phyloP scores from a whole-genome alignment of 2,888 invertebrate species.

The Hypolimnas misippus region DNA sequence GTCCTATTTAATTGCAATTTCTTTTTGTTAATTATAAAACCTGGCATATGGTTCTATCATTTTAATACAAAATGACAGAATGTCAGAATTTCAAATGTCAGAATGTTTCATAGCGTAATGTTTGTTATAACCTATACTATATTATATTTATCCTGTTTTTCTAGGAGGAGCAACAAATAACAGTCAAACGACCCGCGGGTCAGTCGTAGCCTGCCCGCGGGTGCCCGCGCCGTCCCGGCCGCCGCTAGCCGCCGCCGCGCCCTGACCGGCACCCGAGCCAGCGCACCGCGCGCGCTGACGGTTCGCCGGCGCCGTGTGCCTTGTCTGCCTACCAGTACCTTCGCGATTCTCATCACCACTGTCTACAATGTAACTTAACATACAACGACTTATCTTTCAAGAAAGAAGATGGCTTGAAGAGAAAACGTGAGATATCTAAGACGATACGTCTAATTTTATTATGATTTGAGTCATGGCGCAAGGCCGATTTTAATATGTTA shows the following conservation, averaged over 20 bases:
- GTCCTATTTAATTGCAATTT: too few relatives aligned
- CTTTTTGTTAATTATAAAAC: too few relatives aligned
- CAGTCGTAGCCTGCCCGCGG: conserved; percentile 86
- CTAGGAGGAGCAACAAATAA: conserved; percentile 69
- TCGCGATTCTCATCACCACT: conserved; percentile 50
- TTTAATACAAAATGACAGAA: too few relatives aligned
- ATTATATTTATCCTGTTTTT: background rate
- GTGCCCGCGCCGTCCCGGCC: conserved; percentile 80
- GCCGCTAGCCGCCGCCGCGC: conserved; percentile 75
- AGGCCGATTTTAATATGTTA: background rate
- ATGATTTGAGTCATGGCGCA: background rate
- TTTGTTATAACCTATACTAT: too few relatives aligned
- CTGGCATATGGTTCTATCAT: too few relatives aligned
- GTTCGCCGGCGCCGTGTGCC: conserved; percentile 66
- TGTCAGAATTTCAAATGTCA: too few relatives aligned
- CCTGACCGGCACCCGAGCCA: conserved; percentile 73
- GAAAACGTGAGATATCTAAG: background rate
- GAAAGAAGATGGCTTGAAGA: background rate
- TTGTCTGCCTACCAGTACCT: conserved; percentile 70
- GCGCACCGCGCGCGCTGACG: conserved; percentile 77
- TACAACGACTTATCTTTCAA: too few relatives aligned
- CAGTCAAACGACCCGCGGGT: conserved; percentile 68
- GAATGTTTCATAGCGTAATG: too few relatives aligned
- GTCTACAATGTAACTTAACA: conserved; percentile 23
- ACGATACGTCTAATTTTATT: background rate